Evolutionary conservation across 2,888 invertebrate species (phyloP), one percentile per base, ranked within the genome.

Genomic region (Scrobipalpa atriplicella): DNA sequence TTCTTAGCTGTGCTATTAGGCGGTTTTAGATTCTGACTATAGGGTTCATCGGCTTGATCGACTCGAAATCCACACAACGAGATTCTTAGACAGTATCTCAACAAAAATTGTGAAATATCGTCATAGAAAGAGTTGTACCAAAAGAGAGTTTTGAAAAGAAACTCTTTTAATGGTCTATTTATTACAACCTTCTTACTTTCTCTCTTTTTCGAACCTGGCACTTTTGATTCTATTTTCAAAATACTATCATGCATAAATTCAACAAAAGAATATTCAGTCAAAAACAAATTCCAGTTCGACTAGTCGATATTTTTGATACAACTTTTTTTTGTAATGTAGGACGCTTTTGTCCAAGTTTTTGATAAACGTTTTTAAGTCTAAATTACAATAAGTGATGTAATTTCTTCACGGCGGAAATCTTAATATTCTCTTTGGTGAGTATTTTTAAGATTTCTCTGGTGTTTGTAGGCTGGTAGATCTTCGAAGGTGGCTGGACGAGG

Each of bases 361-460:
- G 39, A 18, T 18, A 61, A 10, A 18, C 6, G 2, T 41, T 61
- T 39, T 39, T 19, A 13, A 18, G 6, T 41, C 41, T 19, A 61
- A 41, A 41, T 41, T 41, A 9, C 10, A 8, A 10, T 9, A 61
- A 61, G 61, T 61, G 61, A 61, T 61, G 41, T 41, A 41, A 39
- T 39, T 13, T 16, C 2, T 29, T 29, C 29, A 29, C 29, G 29
- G 29, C 29, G 29, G 29, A 29, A 16, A 47, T 47, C 47, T 16
- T n/a, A 47, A n/a, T 29, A 29, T 3, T 29, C 29, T 16, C 43
- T 47, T 47, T 3, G 47, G 47, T 47, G 16, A 47, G 47, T 16
- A 5, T n/a, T 13, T 3, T 16, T 47, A 47, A 8, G 16, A 47
- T 16, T 47, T 54, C 29, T 29, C 29, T 29, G 29, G 29, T 29